Conservation (phyloP, 2,797 vertebrate genomes). For the Sebastes trivittatus region DNA sequence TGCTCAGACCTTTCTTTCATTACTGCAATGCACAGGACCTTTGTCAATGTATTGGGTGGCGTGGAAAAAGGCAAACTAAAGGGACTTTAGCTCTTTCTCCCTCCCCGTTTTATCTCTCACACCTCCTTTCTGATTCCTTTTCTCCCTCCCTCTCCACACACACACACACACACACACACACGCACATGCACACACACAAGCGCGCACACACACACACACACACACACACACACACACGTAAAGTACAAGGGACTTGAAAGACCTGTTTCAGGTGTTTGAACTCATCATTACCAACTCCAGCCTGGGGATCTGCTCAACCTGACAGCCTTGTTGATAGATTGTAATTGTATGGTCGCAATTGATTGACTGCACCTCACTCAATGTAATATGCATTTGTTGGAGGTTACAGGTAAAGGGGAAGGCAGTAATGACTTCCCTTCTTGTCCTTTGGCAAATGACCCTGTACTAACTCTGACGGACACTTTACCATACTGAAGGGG, state of each 20-base stretch:
- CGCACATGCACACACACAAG: background rate
- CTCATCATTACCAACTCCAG: conserved; percentile 81
- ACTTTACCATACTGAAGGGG: conserved; percentile 69
- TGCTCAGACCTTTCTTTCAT: conserved; percentile 65
- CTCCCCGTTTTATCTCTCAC: conserved; percentile 30
- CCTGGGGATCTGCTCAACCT: conserved; percentile 76
- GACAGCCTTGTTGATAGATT: conserved; percentile 81
- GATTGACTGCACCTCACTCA: conserved; percentile 77
- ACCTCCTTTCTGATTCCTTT: background rate
- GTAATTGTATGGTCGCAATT: conserved; percentile 77
- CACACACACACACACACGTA: conserved; percentile 12
- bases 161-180: background rate
- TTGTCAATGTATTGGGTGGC: conserved; percentile 48
- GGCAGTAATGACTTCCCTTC: conserved; percentile 74
- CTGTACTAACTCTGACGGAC: conserved; percentile 69
- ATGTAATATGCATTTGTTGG: conserved; percentile 79
- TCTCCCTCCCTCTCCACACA: background rate
- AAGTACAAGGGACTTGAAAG: conserved; percentile 74
- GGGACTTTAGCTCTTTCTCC: conserved; percentile 37
- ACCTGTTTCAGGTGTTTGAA: conserved; percentile 80
- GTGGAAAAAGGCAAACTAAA: conserved; percentile 70
- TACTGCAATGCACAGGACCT: conserved; percentile 36
- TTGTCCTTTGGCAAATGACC: conserved; percentile 80
- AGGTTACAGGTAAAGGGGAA: conserved; percentile 77
- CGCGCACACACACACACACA: background rate